phyloP scores from a whole-genome alignment of 1,140 invertebrate genomes.

The Leptinotarsa lineolata region DNA sequence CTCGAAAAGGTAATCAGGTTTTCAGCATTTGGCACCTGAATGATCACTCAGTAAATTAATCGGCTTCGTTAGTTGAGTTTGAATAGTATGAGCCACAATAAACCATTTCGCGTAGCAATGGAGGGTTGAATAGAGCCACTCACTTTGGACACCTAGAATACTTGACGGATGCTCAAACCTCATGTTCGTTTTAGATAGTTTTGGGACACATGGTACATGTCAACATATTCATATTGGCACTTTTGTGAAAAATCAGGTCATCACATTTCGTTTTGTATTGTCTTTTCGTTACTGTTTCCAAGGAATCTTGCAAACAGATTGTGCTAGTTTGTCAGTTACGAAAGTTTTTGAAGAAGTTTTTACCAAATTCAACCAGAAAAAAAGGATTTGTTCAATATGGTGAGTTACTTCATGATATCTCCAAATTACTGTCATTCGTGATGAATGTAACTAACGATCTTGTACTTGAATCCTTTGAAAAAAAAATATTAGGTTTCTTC shows the following conservation, averaged over 20 bases:
- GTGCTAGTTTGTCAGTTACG: background rate
- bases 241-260: background rate
- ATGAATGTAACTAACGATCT: background rate
- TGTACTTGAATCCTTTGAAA: background rate
- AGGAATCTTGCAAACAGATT: conserved; percentile 3
- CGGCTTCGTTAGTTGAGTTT: too few species aligned
- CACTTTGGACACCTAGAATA: too few species aligned
- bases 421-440: background rate
- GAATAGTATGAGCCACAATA: too few species aligned
- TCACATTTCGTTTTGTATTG: background rate
- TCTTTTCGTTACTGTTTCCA: background rate
- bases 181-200: too few species aligned
- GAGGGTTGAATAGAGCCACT: too few species aligned
- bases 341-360: background rate
- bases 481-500: background rate
- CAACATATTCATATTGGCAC: too few species aligned
- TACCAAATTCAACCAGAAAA: background rate
- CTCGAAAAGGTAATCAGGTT: too few species aligned
- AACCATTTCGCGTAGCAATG: too few species aligned
- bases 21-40: too few species aligned
- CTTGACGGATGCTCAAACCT: too few species aligned
- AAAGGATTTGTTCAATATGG: background rate
- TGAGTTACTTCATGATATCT: background rate
- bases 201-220: too few species aligned
- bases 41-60: too few species aligned